Evolutionary conservation across 1,140 invertebrate species (phyloP).

Genomic region (Bombus pascuorum): DNA sequence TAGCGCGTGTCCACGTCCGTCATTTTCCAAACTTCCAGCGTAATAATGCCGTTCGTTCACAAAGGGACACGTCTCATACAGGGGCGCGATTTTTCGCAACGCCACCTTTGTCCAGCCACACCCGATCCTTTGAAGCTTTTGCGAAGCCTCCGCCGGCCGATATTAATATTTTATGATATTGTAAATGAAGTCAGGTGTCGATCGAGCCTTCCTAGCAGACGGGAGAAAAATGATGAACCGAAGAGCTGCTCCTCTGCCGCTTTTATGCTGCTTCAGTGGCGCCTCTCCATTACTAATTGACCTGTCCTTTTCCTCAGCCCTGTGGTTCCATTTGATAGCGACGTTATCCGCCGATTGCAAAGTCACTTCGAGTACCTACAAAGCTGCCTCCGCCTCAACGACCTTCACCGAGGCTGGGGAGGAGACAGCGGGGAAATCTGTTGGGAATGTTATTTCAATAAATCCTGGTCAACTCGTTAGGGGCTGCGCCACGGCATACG

Average conservation of each 20-base stretch:
- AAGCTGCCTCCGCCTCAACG: neutral
- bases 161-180: constrained; percentile 65
- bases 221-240: constrained; percentile 16
- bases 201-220: neutral
- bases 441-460: constrained; percentile 35
- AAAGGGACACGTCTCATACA: constrained; percentile 41
- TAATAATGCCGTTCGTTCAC: constrained; percentile 37
- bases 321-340: constrained; percentile 41
- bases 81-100: constrained; percentile 34
- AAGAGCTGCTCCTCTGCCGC: too few species aligned
- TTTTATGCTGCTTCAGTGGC: neutral
- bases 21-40: constrained; percentile 2
- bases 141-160: neutral
- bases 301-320: constrained; percentile 18
- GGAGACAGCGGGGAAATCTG: neutral
- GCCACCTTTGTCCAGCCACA: constrained; percentile 34
- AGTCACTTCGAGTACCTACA: constrained; percentile 12
- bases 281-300: constrained; percentile 36
- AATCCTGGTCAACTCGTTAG: neutral
- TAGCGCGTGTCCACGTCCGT: neutral
- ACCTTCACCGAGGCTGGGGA: neutral
- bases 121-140: constrained; percentile 51
- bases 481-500: neutral
- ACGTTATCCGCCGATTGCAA: constrained; percentile 33
- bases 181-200: constrained; percentile 43